Percentiles rank a stretch among this genome's conserved stretches.
These are phyloP conservation scores for Melieria omissa DNA, from an alignment of 2,888 invertebrate genomes.

Conservation along the genomic window DNA sequence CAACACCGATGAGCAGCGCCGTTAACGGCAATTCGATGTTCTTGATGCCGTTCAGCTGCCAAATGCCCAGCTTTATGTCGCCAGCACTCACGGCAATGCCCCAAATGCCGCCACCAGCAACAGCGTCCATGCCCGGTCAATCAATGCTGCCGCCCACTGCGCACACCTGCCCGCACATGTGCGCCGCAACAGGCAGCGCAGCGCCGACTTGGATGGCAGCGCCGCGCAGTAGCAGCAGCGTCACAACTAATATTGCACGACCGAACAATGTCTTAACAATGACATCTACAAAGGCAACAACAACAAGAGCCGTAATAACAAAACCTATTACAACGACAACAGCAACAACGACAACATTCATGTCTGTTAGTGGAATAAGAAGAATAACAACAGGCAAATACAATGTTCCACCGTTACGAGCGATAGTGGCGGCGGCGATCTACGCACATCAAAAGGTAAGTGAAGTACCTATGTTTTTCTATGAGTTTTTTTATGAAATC, in stretches of 20 bases:
- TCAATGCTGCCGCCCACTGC: neutral
- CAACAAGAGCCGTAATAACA: neutral
- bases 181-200: too few species aligned
- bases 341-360: neutral
- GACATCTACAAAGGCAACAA: neutral
- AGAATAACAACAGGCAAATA: neutral
- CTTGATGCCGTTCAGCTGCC: slow-evolving; percentile 1
- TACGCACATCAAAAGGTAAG: slow-evolving; percentile 60
- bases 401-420: slow-evolving; percentile 50
- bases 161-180: too few species aligned
- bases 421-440: slow-evolving; percentile 51
- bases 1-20: neutral
- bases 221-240: too few species aligned
- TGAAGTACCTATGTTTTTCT: slow-evolving; percentile 24
- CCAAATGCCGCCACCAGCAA: slow-evolving; percentile 19
- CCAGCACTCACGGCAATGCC: neutral
- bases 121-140: slow-evolving; percentile 17
- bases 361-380: neutral
- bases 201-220: too few species aligned
- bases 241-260: slow-evolving; percentile 1
- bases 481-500: too few species aligned
- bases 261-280: slow-evolving; percentile 3
- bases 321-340: neutral
- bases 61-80: slow-evolving; percentile 6
- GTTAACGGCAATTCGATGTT: slow-evolving; percentile 5